These are phyloP conservation scores for Hemicentrotus pulcherrimus DNA, from an alignment of 35 echinoderm and acorn worm genomes.

Conservation along the genomic window DNA sequence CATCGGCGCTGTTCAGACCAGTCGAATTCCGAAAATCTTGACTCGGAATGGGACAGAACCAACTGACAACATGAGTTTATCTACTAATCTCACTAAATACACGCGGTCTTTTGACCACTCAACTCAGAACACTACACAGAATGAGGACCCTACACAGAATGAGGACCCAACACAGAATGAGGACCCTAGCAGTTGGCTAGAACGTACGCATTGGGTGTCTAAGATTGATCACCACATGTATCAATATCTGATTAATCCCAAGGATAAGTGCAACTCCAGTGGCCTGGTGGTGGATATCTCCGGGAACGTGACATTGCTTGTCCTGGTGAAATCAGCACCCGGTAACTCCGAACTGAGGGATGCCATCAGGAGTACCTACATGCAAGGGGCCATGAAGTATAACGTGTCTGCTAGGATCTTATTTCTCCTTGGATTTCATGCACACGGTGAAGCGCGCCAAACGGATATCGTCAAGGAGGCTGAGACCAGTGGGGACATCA, in stretches of 20 bases:
- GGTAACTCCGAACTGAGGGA: neutral
- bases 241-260: constrained; percentile 13
- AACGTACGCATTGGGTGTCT: neutral
- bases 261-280: neutral
- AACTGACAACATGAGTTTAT: neutral
- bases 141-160: neutral
- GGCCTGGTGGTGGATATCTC: neutral
- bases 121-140: neutral
- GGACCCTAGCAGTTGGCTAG: neutral
- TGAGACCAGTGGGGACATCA: constrained; percentile 65
- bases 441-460: neutral
- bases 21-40: neutral
- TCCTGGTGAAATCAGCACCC: neutral
- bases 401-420: neutral
- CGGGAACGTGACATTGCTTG: neutral
- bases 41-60: neutral
- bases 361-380: neutral
- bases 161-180: neutral
- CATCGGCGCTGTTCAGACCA: neutral
- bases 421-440: constrained; percentile 50
- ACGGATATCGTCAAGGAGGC: constrained; percentile 44
- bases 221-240: neutral
- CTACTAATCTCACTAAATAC: neutral
- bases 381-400: neutral
- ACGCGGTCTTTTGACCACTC: neutral